These are phyloP conservation scores for Caretta caretta DNA, from an alignment of 2,113 vertebrate genomes.

Conservation along the genomic window DNA sequence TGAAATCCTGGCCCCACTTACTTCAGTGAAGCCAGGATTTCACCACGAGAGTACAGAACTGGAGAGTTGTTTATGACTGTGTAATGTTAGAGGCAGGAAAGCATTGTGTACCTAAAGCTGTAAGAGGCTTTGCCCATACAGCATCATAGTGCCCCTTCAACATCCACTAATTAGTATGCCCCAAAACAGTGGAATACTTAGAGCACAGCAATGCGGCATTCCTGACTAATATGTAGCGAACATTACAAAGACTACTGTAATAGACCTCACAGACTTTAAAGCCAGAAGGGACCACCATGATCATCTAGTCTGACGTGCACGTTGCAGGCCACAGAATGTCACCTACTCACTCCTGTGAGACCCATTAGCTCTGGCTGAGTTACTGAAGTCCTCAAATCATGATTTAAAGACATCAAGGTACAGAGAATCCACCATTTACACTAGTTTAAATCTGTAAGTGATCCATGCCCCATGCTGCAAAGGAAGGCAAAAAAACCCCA, in stretches of 20 bases:
- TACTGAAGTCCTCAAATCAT: background rate
- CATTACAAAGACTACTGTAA: fast-evolving
- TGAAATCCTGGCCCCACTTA: background rate
- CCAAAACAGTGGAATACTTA: background rate
- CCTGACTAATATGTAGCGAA: fast-evolving
- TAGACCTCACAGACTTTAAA: background rate
- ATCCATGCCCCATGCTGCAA: too few species aligned
- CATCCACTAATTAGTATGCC: fast-evolving
- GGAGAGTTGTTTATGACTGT: background rate
- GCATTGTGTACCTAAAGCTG: background rate
- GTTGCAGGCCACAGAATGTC: background rate
- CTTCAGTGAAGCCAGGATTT: background rate
- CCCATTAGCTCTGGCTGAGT: background rate
- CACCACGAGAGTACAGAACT: fast-evolving
- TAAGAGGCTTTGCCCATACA: background rate
- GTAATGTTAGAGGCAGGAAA: background rate
- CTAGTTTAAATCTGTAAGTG: too few species aligned
- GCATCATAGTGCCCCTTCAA: fast-evolving
- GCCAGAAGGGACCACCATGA: background rate
- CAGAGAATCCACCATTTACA: background rate
- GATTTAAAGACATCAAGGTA: too few species aligned
- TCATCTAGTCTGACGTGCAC: background rate
- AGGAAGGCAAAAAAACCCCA: too few species aligned
- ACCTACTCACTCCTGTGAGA: background rate
- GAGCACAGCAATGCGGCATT: fast-evolving